Base-by-base conservation (phyloP, 2,113 vertebrate genomes). In the Indri indri region DNA sequence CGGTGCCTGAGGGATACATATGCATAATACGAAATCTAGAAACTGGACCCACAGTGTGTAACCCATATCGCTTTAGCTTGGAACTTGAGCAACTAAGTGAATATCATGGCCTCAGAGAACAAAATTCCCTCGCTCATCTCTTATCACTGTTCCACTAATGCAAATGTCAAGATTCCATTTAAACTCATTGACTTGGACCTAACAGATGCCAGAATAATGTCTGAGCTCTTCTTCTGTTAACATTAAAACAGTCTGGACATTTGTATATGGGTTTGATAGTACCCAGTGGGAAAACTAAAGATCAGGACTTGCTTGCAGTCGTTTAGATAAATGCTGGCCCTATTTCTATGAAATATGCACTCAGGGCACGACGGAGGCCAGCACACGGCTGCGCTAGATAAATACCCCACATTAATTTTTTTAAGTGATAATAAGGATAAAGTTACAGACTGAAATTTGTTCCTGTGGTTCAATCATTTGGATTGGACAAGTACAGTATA, bases 401-500 rank as follows among this genome's bases (percentile, higher is more conserved):
- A 91, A 80, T 52, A 96, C 5, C 11, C 13, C 45, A 37, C 16
- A 40, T 93, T 81, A 94, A 92, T n/a, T 50, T 94, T 97, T 85
- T 50, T 25, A 91, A 93, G 80, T 61, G 83, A 95, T 95, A 89
- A 91, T 92, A 81, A 91, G 45, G 87, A 70, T 96, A 77, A 52
- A 40, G 74, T 85, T 97, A 84, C 91, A 77, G 52, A 40, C 63
- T 81, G 93, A 70, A 91, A 88, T 97, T 70, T 73, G 70, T 61
- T 71, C 71, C 45, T 86, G 50, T 4, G 11, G 86, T 40, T 80
- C 90, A 93, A 74, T 89, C 95, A 32, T 91, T 94, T 92, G 80
- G 74, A 87, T 93, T 92, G 80, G 74, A 84, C 87, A 68, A 96
- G 93, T 37, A 97, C 93, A 65, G 94, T 84, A 82, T 93, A 84